These are phyloP conservation scores for Oxyura jamaicensis DNA, from an alignment of 2,113 vertebrate genomes.

Conservation along the genomic window DNA sequence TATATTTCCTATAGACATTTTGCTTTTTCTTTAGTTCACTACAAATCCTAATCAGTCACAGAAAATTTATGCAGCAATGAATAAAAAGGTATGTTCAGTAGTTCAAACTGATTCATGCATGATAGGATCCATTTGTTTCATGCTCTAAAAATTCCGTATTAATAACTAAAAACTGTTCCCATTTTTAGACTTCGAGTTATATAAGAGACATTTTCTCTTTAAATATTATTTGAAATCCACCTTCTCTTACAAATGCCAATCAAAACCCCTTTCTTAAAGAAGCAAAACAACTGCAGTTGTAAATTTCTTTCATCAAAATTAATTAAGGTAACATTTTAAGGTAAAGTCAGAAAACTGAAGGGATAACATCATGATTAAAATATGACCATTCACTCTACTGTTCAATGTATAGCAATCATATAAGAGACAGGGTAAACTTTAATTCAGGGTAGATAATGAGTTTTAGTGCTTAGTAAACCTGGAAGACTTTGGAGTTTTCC, in stretches of 20 bases:
- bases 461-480: neutral
- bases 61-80: constrained; percentile 58
- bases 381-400: neutral
- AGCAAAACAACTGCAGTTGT: constrained; percentile 19
- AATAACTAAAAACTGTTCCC: constrained; percentile 77
- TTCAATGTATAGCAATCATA: neutral
- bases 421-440: neutral
- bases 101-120: constrained; percentile 73
- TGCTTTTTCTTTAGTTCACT: constrained; percentile 24
- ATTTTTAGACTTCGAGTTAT: constrained; percentile 72
- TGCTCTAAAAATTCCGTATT: constrained; percentile 77
- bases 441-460: neutral
- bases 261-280: constrained; percentile 17
- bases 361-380: neutral
- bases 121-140: constrained; percentile 76
- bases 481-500: neutral
- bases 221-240: constrained; percentile 60
- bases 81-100: constrained; percentile 74
- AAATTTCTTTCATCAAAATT: constrained; percentile 31
- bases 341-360: constrained; percentile 16
- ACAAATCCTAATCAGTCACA: constrained; percentile 35
- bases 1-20: neutral
- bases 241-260: constrained; percentile 56
- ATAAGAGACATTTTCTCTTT: constrained; percentile 66
- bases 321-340: constrained; percentile 15